phyloP scores from a whole-genome alignment of 2,113 vertebrate species.

The Neogobius melanostomus region DNA sequence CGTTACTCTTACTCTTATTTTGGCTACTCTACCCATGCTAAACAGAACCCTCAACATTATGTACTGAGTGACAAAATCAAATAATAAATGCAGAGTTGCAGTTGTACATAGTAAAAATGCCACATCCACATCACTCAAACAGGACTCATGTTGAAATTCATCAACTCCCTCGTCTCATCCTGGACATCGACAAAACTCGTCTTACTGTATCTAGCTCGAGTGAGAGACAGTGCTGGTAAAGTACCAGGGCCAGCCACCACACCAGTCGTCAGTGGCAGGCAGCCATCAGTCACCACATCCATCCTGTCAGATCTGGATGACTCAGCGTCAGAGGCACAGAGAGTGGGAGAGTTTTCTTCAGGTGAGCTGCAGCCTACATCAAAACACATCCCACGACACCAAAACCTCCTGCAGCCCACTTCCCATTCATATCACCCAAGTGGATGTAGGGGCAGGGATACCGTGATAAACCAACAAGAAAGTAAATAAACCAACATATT shows the following conservation, averaged over 20 bases:
- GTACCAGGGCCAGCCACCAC: slow-evolving; percentile 11
- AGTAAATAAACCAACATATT: no score
- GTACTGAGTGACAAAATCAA: no score
- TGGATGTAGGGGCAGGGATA: slow-evolving; percentile 13
- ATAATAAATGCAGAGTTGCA: no score
- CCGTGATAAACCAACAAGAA: background rate
- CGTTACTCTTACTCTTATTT: no score
- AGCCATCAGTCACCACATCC: slow-evolving; percentile 53
- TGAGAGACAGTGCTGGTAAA: slow-evolving; percentile 29
- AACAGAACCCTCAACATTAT: no score
- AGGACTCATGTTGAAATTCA: no score
- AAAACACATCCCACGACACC: slow-evolving; percentile 52
- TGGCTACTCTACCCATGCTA: no score
- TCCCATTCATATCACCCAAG: slow-evolving; percentile 19
- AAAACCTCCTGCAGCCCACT: slow-evolving; percentile 38
- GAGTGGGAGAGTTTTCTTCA: slow-evolving; percentile 66
- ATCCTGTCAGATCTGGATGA: slow-evolving; percentile 62
- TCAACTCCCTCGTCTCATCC: no score
- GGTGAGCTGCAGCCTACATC: slow-evolving; percentile 54
- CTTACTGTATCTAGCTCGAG: background rate
- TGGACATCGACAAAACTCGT: no score
- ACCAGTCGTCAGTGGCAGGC: slow-evolving; percentile 34
- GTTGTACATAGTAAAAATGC: no score
- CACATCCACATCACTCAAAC: no score
- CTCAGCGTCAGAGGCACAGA: slow-evolving; percentile 64